A percentile compares a stretch with the other conserved stretches of the same genome.
These are phyloP conservation scores for Ceramica pisi DNA, from an alignment of 2,888 invertebrate species.

Conservation along the genomic window DNA sequence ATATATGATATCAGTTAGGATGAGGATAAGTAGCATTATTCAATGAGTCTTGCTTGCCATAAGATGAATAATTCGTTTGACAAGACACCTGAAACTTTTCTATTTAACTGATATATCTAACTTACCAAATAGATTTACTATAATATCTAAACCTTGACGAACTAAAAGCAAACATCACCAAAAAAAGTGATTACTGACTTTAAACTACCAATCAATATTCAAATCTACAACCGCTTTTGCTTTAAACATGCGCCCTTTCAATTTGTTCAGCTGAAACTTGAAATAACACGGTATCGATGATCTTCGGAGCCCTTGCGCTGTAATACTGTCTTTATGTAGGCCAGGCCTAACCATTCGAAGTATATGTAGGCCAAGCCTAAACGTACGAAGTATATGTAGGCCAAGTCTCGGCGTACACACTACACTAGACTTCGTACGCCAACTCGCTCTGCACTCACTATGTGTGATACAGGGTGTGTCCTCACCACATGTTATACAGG, in stretches of 20 bases:
- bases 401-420: conserved; percentile 9
- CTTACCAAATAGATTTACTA: too few species aligned
- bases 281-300: conserved; percentile 65
- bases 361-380: conserved; percentile 8
- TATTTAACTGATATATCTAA: too few species aligned
- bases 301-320: conserved; percentile 45
- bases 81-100: too few species aligned
- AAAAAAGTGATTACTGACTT: not conserved
- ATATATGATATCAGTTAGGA: too few species aligned
- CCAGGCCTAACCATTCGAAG: conserved; percentile 13
- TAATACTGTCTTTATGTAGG: conserved; percentile 57
- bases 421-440: conserved; percentile 4
- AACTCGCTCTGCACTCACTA: conserved; percentile 4
- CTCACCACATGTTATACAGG: conserved; percentile 22
- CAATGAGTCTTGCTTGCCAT: too few species aligned
- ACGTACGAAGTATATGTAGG: conserved; percentile 1
- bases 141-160: too few species aligned
- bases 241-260: conserved; percentile 21
- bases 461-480: conserved; percentile 19
- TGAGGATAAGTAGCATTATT: too few species aligned
- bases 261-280: conserved; percentile 59
- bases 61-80: too few species aligned
- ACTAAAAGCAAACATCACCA: not conserved
- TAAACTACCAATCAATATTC: not conserved
- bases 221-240: conserved; percentile 24